phyloP scores from a whole-genome alignment of 2,888 invertebrate species.

The Epirrita christyi region DNA sequence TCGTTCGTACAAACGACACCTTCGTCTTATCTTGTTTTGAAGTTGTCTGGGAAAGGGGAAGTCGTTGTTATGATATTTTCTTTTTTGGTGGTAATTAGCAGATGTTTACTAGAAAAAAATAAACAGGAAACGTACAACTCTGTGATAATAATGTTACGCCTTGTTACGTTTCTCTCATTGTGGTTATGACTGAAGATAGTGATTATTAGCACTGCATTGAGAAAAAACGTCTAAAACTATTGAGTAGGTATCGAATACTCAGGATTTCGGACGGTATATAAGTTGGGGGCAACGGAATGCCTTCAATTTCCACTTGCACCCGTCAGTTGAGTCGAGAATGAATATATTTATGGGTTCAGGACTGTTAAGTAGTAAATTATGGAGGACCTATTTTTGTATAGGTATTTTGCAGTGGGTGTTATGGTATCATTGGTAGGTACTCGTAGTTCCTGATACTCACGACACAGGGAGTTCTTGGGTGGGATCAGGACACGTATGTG shows the following conservation, averaged over 20 bases:
- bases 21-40: conserved; percentile 26
- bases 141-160: no score
- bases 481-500: no score
- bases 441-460: no score
- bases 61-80: conserved; percentile 13
- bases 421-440: no score
- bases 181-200: no score
- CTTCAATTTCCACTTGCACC: conserved; percentile 58
- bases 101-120: no score
- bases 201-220: no score
- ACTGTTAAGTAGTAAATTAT: conserved; percentile 45
- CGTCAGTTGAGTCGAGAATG: conserved; percentile 53
- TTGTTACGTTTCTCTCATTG: no score
- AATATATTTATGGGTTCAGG: conserved; percentile 67
- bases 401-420: no score
- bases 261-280: conserved; percentile 9
- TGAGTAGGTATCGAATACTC: not conserved
- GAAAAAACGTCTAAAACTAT: not conserved
- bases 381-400: conserved; percentile 37
- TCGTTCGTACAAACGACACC: conserved; percentile 39
- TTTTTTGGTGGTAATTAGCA: conserved; percentile 16
- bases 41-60: conserved; percentile 20
- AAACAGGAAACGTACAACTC: no score
- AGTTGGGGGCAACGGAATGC: conserved; percentile 49
- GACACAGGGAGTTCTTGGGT: no score